Base-by-base conservation (phyloP, 2,888 invertebrate species). In the Ariolimax columbianus region DNA sequence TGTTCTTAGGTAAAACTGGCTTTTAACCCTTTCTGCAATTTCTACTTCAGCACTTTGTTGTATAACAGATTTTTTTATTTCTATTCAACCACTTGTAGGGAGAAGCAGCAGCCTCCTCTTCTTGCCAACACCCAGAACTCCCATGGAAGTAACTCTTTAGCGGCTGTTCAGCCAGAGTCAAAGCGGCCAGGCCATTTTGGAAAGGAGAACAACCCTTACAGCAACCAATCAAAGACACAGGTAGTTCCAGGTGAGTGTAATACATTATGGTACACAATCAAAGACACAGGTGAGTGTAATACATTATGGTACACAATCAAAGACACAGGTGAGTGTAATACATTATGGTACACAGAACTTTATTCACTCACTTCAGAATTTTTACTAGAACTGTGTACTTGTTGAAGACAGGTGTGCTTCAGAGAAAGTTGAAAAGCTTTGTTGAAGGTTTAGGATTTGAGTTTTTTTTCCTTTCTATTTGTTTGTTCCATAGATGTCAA, bases 121-220 rank as follows among this genome's bases (percentile, higher is more conserved):
- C 87, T 93, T 66, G 83, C 88, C 47, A 88, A 92, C 11, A 90
- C 90, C 86, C 92, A 92, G 84, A 93, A 93, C 86, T 93, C 93
- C 11, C 92, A 93, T 87, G 93, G 93, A 40, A 85, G 78, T 14
- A 86, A 80, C 43, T 89, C 92, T 0, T 82, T 84, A n/a, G 86
- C 84, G 47, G 86, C 87, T 43, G 87, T 89, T 23, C 93, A 93
- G 84, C 92, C 93, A 23, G 89, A 90, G 79, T 88, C 91, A 6
- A 89, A 90, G 11, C 92, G 93, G 40, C 90, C 92, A 19, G 85
- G 89, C 43, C 90, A 90, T 23, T 89, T 90, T 83, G 93, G 92
- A 82, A 94, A 93, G 88, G 93, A 93, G 88, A 93, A 92, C 90
- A 93, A 92, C 88, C 92, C 91, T 82, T 86, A 91, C 40, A 93